A percentile compares a stretch with the other conserved stretches of the same genome.
Conservation (phyloP, 2,888 invertebrate genomes). For the Parnassius apollo region DNA sequence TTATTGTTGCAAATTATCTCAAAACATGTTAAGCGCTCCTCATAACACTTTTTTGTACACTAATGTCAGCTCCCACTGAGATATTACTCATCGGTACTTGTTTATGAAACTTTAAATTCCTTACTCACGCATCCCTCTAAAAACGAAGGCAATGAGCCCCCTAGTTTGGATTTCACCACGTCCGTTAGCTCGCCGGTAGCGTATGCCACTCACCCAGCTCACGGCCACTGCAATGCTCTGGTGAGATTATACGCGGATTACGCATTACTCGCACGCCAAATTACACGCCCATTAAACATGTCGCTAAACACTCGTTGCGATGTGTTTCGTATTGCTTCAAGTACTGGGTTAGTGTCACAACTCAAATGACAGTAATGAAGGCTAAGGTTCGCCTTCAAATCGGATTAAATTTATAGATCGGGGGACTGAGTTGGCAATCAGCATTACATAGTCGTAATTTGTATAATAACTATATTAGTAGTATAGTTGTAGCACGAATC, state of each 20-base stretch:
- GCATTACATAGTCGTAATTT: too few species aligned
- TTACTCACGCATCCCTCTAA: too few species aligned
- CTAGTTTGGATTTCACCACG: conserved; percentile 33
- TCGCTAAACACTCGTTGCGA: conserved; percentile 32
- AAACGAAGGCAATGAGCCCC: too few species aligned
- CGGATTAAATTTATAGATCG: not conserved
- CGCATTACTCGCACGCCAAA: conserved; percentile 39
- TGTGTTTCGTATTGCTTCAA: conserved; percentile 22
- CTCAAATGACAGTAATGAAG: conserved; percentile 10
- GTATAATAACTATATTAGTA: too few species aligned
- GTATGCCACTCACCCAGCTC: conserved; percentile 19
- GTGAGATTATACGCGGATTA: conserved; percentile 37
- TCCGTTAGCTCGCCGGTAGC: conserved; percentile 15
- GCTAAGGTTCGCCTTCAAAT: conserved; percentile 12
- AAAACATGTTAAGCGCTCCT: too few species aligned
- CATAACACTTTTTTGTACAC: too few species aligned
- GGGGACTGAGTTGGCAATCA: too few species aligned
- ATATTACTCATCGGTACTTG: too few species aligned
- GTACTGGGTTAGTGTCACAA: conserved; percentile 19
- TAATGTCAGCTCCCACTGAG: too few species aligned
- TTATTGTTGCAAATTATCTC: too few species aligned
- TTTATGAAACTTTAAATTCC: too few species aligned
- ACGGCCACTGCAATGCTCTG: conserved; percentile 11
- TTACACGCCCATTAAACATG: conserved; percentile 42
- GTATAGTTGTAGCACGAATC: too few species aligned